Evolutionary conservation across 2,888 invertebrate genomes (phyloP).

Genomic region (Callimorpha dominula): DNA sequence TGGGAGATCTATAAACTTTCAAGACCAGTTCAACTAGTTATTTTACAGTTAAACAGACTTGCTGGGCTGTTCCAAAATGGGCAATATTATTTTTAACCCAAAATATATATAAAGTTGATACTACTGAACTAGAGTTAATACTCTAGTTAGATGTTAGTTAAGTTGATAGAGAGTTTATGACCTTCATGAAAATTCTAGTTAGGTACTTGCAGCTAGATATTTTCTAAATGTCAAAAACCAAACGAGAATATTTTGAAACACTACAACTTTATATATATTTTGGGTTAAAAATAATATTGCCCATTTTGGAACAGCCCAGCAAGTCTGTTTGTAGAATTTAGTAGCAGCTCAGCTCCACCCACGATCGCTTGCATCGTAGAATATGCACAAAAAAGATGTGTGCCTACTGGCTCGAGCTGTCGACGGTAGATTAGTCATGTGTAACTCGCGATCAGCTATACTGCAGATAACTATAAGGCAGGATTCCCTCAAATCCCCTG

Average conservation of each 20-base stretch:
- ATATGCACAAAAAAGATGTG: background rate
- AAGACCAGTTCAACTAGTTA: no score
- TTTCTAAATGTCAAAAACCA: background rate
- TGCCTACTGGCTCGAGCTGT: background rate
- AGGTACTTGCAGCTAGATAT: no score
- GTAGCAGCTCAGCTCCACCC: background rate
- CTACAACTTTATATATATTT: background rate
- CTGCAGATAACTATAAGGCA: background rate
- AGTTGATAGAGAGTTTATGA: no score
- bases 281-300: background rate
- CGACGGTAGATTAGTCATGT: background rate
- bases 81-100: no score
- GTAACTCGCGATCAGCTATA: background rate
- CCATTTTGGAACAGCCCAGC: background rate
- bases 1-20: no score
- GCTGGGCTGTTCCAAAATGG: no score
- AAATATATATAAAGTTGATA: no score
- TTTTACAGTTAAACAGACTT: no score
- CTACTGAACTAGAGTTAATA: no score
- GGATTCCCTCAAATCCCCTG: background rate
- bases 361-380: background rate
- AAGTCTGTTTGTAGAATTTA: background rate
- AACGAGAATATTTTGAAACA: background rate
- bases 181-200: no score
- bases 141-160: no score